phyloP scores from a whole-genome alignment of 2,888 invertebrate genomes.

The Malthinus seriepunctatus region DNA sequence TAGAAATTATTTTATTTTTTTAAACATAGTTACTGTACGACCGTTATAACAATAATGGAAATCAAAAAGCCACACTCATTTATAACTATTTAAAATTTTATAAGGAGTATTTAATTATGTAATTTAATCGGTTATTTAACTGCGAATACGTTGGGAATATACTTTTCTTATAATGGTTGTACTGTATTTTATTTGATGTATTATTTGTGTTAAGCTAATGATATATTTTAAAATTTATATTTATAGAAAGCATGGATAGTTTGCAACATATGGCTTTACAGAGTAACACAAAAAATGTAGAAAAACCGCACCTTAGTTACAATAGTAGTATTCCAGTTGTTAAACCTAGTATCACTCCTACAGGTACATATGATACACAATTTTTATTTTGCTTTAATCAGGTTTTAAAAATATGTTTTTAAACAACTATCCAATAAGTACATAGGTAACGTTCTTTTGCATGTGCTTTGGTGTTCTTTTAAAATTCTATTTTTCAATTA shows the following conservation, averaged over 20 bases:
- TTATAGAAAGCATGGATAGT: conserved; percentile 49
- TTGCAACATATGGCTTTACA: conserved; percentile 47
- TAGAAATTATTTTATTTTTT: neutral
- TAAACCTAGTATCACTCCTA: conserved; percentile 46
- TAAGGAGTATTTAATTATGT: too few relatives aligned
- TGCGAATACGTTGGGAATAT: too few relatives aligned
- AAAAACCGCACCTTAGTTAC: conserved; percentile 43
- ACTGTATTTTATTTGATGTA: neutral
- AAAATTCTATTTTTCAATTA: neutral
- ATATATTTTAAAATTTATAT: conserved; percentile 30
- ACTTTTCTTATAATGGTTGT: too few relatives aligned
- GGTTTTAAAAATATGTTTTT: neutral
- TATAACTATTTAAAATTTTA: too few relatives aligned
- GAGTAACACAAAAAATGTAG: conserved; percentile 40
- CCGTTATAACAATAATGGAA: too few relatives aligned
- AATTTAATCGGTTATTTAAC: too few relatives aligned
- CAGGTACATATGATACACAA: conserved; percentile 44
- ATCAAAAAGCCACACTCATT: too few relatives aligned
- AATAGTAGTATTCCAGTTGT: conserved; percentile 50
- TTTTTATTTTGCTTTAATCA: conserved; percentile 22
- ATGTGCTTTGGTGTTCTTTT: neutral
- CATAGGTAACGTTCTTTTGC: neutral
- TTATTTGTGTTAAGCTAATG: conserved; percentile 4
- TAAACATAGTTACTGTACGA: too few relatives aligned
- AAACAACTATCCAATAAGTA: neutral